Evolutionary conservation across 2,888 invertebrate genomes (phyloP), one percentile per base, ranked within the genome.

Genomic region (Luffia ferchaultella): DNA sequence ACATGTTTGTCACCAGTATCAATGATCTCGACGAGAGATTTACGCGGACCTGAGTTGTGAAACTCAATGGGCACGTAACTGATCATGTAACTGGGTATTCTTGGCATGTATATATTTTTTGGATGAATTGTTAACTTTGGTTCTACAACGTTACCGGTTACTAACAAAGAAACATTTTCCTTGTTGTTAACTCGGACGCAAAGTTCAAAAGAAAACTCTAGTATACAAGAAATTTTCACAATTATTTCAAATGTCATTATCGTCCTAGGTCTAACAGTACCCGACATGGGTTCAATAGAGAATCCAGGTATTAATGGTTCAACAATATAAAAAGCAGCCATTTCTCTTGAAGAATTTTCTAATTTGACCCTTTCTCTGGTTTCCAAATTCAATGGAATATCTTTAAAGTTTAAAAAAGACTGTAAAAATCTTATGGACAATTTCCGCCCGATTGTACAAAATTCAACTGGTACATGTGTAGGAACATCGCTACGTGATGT

Each of bases 271-370:
- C 83, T 69, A 50, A 89, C 80, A 1, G 58, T 68, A 19, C 88
- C 89, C 52, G 54, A 62, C 61, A 70, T 67, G 1, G 89, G 89
- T 57, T 79, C 68, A 48, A 89, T 70, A 51, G 53, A 67, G 56
- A 87, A 71, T 47, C 85, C 77, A 47, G 78, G 77, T 48, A 78
- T 67, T 15, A 75, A 60, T 1, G 85, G 85, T 46, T 87, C 69
- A 30, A 85, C 67, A 60, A 88, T 84, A 47, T 75, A 62, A 66
- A 85, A 87, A 2, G 69, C 59, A 1, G 85, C 83, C 45, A 78
- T 68, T 60, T 86, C 85, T 53, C 86, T 78, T 1, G 88, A 78
- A 16, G 80, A 76, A 63, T 88, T 88, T 58, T 74, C 77, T 40
- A 88, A 59, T 58, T 76, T 76, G 0, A 86, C 73, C 58, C 70